Conservation (phyloP, 1,140 invertebrate genomes). For the Scaptomyza graminum region DNA sequence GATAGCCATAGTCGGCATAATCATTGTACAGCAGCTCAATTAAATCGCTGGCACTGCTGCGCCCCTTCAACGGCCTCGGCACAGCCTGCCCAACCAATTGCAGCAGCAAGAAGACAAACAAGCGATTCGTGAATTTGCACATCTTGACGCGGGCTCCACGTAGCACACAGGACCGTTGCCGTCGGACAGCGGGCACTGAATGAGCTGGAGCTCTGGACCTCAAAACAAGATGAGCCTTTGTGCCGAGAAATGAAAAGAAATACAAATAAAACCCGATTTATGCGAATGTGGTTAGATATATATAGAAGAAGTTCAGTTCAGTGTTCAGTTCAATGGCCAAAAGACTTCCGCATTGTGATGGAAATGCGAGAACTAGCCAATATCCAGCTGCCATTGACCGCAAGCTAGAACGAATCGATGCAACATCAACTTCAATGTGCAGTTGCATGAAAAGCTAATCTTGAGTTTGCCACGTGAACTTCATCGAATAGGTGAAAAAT, state of each 20-base stretch:
- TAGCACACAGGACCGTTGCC: slow-evolving; percentile 56
- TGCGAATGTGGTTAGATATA: slow-evolving; percentile 30
- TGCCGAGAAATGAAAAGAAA: too few relatives aligned
- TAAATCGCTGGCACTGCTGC: slow-evolving; percentile 50
- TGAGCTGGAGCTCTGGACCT: slow-evolving; percentile 50
- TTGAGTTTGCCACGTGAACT: not conserved
- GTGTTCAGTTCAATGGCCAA: slow-evolving; percentile 72
- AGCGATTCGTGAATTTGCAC: slow-evolving; percentile 80
- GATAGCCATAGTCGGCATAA: slow-evolving; percentile 59
- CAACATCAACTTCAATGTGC: slow-evolving; percentile 3
- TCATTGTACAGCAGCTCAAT: slow-evolving; percentile 67
- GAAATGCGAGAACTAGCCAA: slow-evolving; percentile 53
- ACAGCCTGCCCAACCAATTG: slow-evolving; percentile 21
- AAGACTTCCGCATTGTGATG: slow-evolving; percentile 75
- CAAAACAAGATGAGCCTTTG: slow-evolving; percentile 46
- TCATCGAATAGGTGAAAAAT: too few relatives aligned
- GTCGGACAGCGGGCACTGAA: slow-evolving; percentile 55
- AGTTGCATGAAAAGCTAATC: not conserved
- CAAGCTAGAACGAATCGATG: slow-evolving; percentile 24
- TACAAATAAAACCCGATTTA: slow-evolving; percentile 55
- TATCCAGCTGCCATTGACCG: slow-evolving; percentile 27
- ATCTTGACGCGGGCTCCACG: slow-evolving; percentile 44
- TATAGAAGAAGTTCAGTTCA: slow-evolving; percentile 61
- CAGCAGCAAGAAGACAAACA: slow-evolving; percentile 70
- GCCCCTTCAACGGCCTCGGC: slow-evolving; percentile 25